phyloP scores from a whole-genome alignment of 2,113 vertebrate genomes.

The Crotalus helleri region DNA sequence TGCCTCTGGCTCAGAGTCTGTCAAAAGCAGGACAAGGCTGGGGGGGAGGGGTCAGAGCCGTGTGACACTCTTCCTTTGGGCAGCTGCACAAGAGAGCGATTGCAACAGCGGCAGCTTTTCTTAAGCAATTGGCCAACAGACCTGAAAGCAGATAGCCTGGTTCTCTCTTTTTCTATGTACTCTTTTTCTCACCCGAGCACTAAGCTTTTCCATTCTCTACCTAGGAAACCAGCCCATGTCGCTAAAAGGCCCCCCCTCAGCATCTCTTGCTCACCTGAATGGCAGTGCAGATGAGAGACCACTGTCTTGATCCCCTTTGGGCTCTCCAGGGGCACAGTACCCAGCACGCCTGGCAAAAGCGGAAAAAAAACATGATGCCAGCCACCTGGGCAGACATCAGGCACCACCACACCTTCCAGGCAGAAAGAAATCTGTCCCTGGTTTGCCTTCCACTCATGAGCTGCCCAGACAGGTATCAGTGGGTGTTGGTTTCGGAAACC shows the following conservation, averaged over 20 bases:
- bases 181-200: background rate
- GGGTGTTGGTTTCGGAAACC: background rate
- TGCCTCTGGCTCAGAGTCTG: background rate
- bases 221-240: background rate
- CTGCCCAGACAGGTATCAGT: background rate
- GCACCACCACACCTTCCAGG: background rate
- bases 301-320: conserved; percentile 74
- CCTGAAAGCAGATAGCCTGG: background rate
- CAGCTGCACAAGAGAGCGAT: background rate
- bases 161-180: background rate
- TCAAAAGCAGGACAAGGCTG: background rate
- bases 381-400: background rate
- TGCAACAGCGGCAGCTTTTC: background rate
- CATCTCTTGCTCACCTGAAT: conserved; percentile 77
- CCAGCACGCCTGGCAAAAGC: conserved; percentile 77
- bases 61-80: background rate
- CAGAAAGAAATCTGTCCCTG: background rate
- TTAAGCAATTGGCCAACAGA: background rate
- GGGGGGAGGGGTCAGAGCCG: background rate
- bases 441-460: background rate
- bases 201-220: background rate
- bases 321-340: conserved; percentile 75
- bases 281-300: conserved; percentile 80
- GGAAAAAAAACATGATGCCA: background rate
- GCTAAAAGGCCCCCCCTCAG: background rate